Evolutionary conservation across 2,888 invertebrate species (phyloP).

Genomic region (Cheilosia vulpina): DNA sequence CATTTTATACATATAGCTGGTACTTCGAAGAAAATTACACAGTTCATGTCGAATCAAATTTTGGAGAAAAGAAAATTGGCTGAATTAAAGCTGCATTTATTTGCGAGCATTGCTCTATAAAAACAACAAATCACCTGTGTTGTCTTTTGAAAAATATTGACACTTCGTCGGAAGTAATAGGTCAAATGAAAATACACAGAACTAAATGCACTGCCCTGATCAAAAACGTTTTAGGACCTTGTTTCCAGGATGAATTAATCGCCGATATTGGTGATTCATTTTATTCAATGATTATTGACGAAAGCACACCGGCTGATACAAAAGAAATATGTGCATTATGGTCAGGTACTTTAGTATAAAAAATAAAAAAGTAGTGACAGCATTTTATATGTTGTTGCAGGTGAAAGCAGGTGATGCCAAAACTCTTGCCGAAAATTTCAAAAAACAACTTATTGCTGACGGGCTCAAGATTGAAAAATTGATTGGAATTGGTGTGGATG

Average conservation of each 20-base stretch:
- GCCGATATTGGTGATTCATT: constrained; percentile 14
- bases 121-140: no score
- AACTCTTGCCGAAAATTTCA: no score
- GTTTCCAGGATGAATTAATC: constrained; percentile 4
- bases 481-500: no score
- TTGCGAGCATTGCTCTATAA: no score
- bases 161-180: background rate
- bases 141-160: background rate
- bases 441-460: no score
- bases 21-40: constrained; percentile 5
- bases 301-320: constrained; percentile 17
- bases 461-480: no score
- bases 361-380: no score
- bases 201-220: constrained; percentile 32
- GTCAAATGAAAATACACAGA: constrained; percentile 17
- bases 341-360: no score
- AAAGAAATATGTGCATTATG: constrained; percentile 20
- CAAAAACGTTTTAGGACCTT: constrained; percentile 18
- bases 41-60: background rate
- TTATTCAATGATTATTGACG: constrained; percentile 29
- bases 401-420: no score
- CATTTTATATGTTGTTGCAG: no score
- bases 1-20: background rate
- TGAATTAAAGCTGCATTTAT: constrained; percentile 13
- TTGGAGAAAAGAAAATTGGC: constrained; percentile 26